Base-by-base conservation (phyloP, 2,888 invertebrate species). In the Xestobium rufovillosum region DNA sequence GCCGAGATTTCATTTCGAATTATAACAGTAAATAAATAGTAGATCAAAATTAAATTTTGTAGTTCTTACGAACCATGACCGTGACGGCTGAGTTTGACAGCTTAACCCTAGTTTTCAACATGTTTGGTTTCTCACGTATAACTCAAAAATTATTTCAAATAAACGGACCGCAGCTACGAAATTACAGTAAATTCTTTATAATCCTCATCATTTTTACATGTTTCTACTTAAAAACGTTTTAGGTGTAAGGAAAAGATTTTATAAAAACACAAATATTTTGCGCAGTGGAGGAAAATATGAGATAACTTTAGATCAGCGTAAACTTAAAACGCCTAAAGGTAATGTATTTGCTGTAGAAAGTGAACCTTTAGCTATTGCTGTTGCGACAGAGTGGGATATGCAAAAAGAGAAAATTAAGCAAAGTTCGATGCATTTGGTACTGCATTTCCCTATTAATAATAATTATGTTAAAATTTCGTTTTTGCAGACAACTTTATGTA, bases 361-460 rank as follows among this genome's bases (percentile, higher is more conserved):
- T 64, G 91, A 96, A 66, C 80, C 87, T 1, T 68, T 98, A 33
- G 97, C 97, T 2, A 70, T 94, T 41, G 94, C 91, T 11, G 80
- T 98, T 30, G 92, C 96, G 1, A 78, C 83, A 15, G 98, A 98
- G 72, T 98, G 97, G 90, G 84, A 89, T 52, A 71, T 81, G 3
- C 96, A 97, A 62, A 76, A 76, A 44, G 79, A 85, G 14, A 68
- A 69, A 35, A 83, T 97, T 45, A 66, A 81, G 41, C 80, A 76
- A 51, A 79, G 83, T 31, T 73, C 75, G 25, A 96, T 96, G 95
- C 92, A 95, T 67, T 67, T 96, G 70, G 89, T 89, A 71, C 69
- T 6, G 23, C 23, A 61, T 47, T 36, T 17, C 32, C 9, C 10
- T 15, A 19, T 15, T 27, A 2, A 34, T 16, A 28, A 33, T 34